phyloP scores from a whole-genome alignment of 2,113 vertebrate species.

The Cyanoramphus novaezelandiae region DNA sequence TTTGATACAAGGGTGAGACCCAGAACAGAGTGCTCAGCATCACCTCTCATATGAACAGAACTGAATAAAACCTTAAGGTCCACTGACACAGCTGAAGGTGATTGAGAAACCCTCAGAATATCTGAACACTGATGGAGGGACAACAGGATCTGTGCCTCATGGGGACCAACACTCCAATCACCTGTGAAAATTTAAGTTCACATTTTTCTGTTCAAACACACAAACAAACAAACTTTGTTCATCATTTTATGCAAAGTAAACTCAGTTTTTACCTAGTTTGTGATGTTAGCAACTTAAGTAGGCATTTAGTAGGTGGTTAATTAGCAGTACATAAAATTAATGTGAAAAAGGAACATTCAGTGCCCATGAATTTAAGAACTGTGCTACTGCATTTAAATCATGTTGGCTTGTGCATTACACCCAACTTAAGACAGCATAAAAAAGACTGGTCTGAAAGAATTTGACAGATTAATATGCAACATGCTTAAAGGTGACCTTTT shows the following conservation, averaged over 20 bases:
- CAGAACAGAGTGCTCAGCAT: not conserved
- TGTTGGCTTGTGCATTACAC: not conserved
- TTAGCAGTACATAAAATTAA: not conserved
- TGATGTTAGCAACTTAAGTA: not conserved
- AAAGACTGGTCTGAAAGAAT: not conserved
- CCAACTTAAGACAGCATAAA: not conserved
- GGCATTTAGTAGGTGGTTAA: not conserved
- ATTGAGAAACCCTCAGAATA: not conserved
- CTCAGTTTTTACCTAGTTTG: not conserved
- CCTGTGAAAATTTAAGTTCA: not conserved
- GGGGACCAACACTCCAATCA: not conserved
- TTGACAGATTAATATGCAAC: not conserved
- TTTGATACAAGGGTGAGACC: not conserved
- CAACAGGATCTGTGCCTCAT: not conserved
- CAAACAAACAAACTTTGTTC: not conserved
- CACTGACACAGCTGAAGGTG: not conserved
- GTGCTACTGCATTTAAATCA: not conserved
- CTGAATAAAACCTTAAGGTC: not conserved
- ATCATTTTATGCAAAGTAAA: not conserved
- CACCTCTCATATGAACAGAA: not conserved
- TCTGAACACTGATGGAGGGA: accelerated
- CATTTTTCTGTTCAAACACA: not conserved
- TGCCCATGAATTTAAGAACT: not conserved
- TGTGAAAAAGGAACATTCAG: not conserved
- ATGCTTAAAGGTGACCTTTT: not conserved